Percentiles rank a stretch among this genome's conserved stretches.
Evolutionary conservation across 2,888 invertebrate species (phyloP).

Genomic region (Tachystola acroxantha): DNA sequence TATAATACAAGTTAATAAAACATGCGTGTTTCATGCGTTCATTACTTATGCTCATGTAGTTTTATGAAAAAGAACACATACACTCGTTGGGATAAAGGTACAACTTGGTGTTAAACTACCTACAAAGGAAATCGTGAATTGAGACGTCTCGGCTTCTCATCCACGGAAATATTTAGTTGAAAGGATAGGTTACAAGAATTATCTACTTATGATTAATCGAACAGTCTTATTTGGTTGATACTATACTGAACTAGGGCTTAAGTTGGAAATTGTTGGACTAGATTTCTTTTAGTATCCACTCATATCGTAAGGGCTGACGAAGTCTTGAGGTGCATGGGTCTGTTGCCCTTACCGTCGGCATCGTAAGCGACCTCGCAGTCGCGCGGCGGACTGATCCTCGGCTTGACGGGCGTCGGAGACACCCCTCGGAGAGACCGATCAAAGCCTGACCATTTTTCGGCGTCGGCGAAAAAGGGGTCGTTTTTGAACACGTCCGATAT

Average conservation of each 20-base stretch:
- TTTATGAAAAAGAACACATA: conserved; percentile 53
- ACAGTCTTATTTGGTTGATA: not conserved
- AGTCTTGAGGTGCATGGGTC: conserved; percentile 54
- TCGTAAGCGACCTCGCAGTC: conserved; percentile 85
- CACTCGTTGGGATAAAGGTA: conserved; percentile 43
- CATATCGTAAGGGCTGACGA: conserved; percentile 39
- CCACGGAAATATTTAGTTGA: conserved; percentile 30
- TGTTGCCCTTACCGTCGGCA: conserved; percentile 83
- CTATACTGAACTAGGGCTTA: conserved; percentile 8
- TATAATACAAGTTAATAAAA: conserved; percentile 1
- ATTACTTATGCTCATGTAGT: not conserved
- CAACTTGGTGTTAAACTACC: conserved; percentile 28
- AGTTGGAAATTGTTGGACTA: not conserved
- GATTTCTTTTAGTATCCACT: not conserved
- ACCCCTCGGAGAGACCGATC: conserved; percentile 68
- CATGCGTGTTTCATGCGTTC: conserved; percentile 7
- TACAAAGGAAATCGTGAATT: conserved; percentile 41
- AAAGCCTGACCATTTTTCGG: conserved; percentile 74
- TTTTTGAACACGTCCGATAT: conserved; percentile 69
- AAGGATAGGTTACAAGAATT: conserved; percentile 22
- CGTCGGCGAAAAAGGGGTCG: conserved; percentile 74
- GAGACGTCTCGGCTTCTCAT: conserved; percentile 52
- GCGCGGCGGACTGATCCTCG: conserved; percentile 82
- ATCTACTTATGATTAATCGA: conserved; percentile 11
- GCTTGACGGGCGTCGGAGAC: conserved; percentile 85